Evolutionary conservation across 2,113 vertebrate genomes (phyloP).

Genomic region (Mormyrus iriodes): DNA sequence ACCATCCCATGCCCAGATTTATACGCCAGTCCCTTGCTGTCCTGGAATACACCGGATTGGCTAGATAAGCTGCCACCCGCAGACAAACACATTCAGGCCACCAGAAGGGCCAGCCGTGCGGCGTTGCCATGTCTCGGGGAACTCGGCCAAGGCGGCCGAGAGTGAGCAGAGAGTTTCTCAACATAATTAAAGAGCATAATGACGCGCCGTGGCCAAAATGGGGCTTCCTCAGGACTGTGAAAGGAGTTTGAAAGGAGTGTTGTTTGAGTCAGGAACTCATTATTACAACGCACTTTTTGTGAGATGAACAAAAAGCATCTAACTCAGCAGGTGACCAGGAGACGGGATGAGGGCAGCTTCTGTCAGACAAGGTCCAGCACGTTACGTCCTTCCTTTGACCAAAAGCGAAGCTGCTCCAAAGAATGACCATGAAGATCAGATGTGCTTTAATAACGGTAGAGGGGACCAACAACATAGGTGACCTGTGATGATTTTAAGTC

Average conservation of each 20-base stretch:
- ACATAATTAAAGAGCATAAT: neutral
- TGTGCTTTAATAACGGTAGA: neutral
- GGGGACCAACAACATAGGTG: too few species aligned
- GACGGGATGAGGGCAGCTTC: neutral
- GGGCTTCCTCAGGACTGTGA: neutral
- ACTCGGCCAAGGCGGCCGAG: neutral
- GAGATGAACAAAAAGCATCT: neutral
- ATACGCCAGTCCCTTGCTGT: neutral
- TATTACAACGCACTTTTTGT: neutral
- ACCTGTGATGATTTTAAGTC: too few species aligned
- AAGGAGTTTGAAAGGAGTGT: neutral
- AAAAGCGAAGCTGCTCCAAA: neutral
- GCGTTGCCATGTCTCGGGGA: neutral
- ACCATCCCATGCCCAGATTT: neutral
- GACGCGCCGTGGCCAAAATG: neutral
- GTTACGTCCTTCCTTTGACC: neutral
- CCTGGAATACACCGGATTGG: neutral
- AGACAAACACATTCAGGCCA: neutral
- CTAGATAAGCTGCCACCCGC: neutral
- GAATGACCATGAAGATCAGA: neutral
- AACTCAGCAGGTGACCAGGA: neutral
- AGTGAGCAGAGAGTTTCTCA: neutral
- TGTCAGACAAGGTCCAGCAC: neutral
- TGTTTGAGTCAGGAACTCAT: neutral
- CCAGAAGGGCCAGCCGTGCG: neutral